A percentile compares a stretch with the other conserved stretches of the same genome.
phyloP scores from a whole-genome alignment of 2,888 invertebrate genomes.

The Habrosyne pyritoides region DNA sequence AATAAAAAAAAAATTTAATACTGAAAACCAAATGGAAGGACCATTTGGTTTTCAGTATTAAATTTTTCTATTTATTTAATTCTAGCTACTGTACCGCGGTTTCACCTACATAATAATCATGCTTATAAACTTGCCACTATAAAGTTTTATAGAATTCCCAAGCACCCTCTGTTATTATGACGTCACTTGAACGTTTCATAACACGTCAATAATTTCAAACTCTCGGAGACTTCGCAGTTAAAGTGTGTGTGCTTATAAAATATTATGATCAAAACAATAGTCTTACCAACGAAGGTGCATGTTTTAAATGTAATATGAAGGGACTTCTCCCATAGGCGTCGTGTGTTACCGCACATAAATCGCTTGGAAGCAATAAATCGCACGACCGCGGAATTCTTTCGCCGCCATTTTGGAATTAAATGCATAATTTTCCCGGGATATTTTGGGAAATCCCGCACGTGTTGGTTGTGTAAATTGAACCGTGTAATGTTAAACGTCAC shows the following conservation, averaged over 20 bases:
- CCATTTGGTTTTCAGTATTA: too few species aligned
- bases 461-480: constrained; percentile 6
- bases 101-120: too few species aligned
- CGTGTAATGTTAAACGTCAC: neutral
- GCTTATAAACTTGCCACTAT: neutral
- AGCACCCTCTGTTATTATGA: neutral
- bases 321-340: constrained; percentile 17
- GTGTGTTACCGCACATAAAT: constrained; percentile 47
- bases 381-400: constrained; percentile 57
- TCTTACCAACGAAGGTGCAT: constrained; percentile 18
- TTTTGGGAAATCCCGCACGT: constrained; percentile 7
- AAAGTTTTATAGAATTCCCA: neutral
- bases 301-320: constrained; percentile 31
- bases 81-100: too few species aligned
- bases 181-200: neutral
- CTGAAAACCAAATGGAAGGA: too few species aligned
- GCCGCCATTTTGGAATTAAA: constrained; percentile 55
- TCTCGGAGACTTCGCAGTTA: neutral
- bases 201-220: neutral
- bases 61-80: too few species aligned
- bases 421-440: constrained; percentile 45
- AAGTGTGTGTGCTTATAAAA: neutral
- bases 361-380: constrained; percentile 51
- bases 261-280: constrained; percentile 18
- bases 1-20: too few species aligned